Evolutionary conservation across 2,888 invertebrate genomes (phyloP), one percentile per base, ranked within the genome.

Genomic region (Isoperla grammatica): DNA sequence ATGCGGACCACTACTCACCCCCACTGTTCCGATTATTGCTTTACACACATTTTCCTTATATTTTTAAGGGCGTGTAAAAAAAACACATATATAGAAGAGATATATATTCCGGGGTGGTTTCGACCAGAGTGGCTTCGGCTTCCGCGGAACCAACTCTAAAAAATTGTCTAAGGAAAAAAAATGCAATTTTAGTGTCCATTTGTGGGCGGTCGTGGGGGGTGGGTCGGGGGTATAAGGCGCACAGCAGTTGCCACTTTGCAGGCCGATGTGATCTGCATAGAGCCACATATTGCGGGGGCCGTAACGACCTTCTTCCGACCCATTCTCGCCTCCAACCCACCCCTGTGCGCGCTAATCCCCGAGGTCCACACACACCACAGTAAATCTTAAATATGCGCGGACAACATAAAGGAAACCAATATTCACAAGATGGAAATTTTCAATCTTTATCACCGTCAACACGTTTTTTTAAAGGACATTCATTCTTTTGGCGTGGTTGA

Each of bases 101-200:
- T 37, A 53, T 53, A 53, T 53, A 37, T 53, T 53, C 19, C 13
- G 19, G 19, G 45, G 12, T 12, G 45, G 45, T 45, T 55, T 13
- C 23, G 35, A 12, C 15, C 11, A 29, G 53, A 56, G 56, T 49
- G 55, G 48, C 50, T 49, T 60, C 40, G 56, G 56, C 48, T 40
- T 37, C 53, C 53, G 39, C 39, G 3, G 53, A 53, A 37, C 39
- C 39, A 53, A 53, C 39, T 39, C 37, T 37, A 53, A 53, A 50
- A 53, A 53, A 53, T 39, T 13, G 56, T 35, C 56, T 42, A 40
- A 46, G 48, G 22, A 50, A 58, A 58, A 60, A 62, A 57, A 56
- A 56, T 58, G 63, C 60, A 60, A 60, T 63, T 58, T 63, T 58
- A 63, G 56, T 60, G 63, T 60, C 60, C 63, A 63, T 63, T 60